These are phyloP conservation scores for Corticium candelabrum DNA, from an alignment of 37 sponge, comb jelly and placozoan species.

Conservation along the genomic window DNA sequence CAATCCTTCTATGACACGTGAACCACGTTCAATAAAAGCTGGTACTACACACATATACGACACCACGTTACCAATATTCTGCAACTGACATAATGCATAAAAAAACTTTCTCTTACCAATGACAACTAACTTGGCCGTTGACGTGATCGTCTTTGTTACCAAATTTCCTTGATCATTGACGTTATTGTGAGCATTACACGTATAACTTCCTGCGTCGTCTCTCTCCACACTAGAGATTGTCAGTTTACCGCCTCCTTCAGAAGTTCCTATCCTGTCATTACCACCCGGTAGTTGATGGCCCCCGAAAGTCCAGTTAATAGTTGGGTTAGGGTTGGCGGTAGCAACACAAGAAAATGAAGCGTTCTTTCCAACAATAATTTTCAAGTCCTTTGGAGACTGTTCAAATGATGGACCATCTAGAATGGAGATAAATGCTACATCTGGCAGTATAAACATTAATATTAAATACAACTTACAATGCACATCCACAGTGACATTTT, in stretches of 20 bases:
- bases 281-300: background rate
- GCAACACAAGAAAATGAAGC: background rate
- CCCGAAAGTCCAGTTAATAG: background rate
- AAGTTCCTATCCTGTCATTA: background rate
- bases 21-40: too few relatives aligned
- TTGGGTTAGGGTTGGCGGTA: background rate
- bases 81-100: too few relatives aligned
- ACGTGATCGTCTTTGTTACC: background rate
- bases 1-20: too few relatives aligned
- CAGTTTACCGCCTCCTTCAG: too few relatives aligned
- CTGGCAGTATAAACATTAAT: too few relatives aligned
- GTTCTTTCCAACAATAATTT: background rate
- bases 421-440: background rate
- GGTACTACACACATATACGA: too few relatives aligned
- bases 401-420: background rate
- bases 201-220: background rate
- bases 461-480: background rate
- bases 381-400: background rate
- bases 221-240: background rate
- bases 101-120: slow-evolving; percentile 1
- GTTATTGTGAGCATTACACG: background rate
- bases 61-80: too few relatives aligned
- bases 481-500: background rate
- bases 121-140: background rate
- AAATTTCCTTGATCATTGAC: background rate